A percentile compares a stretch with the other conserved stretches of the same genome.
phyloP scores from a whole-genome alignment of 2,797 vertebrate species.

The Geotrypetes seraphini region DNA sequence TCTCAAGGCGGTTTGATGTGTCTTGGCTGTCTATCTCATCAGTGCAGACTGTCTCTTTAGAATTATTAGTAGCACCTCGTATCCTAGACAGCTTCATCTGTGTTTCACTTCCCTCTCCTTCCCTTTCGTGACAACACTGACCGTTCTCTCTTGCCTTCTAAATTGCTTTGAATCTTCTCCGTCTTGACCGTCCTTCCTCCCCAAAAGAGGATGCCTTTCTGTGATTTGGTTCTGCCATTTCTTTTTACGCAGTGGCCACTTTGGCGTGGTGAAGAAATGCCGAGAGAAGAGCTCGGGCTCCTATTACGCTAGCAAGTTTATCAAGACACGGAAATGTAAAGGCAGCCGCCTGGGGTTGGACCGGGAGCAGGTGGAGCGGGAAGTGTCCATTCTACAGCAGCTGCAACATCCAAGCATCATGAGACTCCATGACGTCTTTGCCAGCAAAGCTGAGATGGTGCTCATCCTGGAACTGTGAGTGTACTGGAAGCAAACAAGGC shows the following conservation, averaged over 20 bases:
- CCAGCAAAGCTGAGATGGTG: conserved; percentile 61
- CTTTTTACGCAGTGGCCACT: conserved; percentile 48
- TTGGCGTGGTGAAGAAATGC: conserved; percentile 57
- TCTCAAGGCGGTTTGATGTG: no score
- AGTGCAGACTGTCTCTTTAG: no score
- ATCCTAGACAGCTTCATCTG: no score
- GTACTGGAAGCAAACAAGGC: neutral
- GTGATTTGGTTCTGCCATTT: no score
- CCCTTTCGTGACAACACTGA: no score
- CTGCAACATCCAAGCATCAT: conserved; percentile 61
- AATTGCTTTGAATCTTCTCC: no score
- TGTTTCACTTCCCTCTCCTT: no score
- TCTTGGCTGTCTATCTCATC: no score
- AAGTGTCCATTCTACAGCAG: conserved; percentile 58
- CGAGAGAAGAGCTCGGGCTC: conserved; percentile 35
- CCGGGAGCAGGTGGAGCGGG: conserved; percentile 44
- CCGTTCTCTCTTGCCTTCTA: neutral
- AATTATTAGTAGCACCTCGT: no score
- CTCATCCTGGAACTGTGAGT: conserved; percentile 73
- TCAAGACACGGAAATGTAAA: conserved; percentile 40
- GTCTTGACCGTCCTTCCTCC: neutral
- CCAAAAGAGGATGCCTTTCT: no score
- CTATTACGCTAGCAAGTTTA: conserved; percentile 56
- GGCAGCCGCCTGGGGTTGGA: conserved; percentile 53
- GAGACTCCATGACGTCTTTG: conserved; percentile 57